Evolutionary conservation across 2,113 vertebrate species (phyloP).

Genomic region (Ursus arctos): DNA sequence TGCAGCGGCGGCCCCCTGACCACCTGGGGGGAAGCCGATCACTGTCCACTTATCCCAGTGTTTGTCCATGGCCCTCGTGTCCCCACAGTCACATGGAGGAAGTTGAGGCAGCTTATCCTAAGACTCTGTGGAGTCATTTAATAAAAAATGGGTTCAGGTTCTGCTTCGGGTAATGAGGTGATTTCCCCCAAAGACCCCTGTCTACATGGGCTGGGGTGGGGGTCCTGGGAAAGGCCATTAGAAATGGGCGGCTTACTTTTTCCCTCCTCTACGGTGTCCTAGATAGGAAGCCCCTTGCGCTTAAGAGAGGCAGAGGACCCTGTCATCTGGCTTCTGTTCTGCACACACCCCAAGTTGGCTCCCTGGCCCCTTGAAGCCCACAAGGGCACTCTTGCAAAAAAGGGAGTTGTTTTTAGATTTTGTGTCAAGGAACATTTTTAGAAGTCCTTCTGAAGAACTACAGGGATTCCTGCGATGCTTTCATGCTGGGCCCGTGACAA

Average conservation of each 20-base stretch:
- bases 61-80: not conserved
- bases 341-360: not conserved
- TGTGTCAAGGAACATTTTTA: not conserved
- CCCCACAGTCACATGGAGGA: not conserved
- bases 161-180: not conserved
- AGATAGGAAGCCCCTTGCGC: not conserved
- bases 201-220: not conserved
- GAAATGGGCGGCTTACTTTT: conserved; percentile 18
- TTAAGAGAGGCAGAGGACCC: not conserved
- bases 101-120: not conserved
- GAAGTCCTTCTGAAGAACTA: not conserved
- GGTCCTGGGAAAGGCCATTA: not conserved
- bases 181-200: not conserved
- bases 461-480: not conserved
- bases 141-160: not conserved
- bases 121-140: not conserved
- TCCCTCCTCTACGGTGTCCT: not conserved
- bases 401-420: not conserved
- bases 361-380: not conserved
- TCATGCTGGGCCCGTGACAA: not conserved
- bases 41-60: not conserved
- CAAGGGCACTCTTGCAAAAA: not conserved
- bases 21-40: not conserved
- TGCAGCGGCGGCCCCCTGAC: fast-evolving
- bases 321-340: not conserved